Evolutionary conservation across 2,888 invertebrate species (phyloP).

Genomic region (Idaea dimidiata): DNA sequence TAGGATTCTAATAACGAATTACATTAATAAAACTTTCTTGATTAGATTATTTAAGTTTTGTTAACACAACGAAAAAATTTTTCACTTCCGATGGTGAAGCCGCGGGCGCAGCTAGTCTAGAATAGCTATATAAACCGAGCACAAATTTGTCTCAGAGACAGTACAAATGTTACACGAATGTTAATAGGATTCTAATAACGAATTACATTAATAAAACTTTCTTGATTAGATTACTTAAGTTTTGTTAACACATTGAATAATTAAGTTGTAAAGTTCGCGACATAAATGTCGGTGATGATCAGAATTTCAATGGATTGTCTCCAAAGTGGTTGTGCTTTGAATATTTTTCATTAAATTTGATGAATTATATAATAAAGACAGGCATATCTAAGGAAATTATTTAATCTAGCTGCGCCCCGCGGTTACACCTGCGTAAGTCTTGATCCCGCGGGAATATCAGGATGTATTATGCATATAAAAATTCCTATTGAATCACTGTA

Average conservation of each 20-base stretch:
- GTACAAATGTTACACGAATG: constrained; percentile 1
- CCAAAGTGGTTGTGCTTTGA: not conserved
- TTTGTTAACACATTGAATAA: not conserved
- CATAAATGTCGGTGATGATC: not conserved
- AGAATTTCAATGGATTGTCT: not conserved
- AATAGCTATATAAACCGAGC: too few species aligned
- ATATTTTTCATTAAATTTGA: constrained; percentile 10
- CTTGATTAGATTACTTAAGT: constrained; percentile 14
- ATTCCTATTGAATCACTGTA: too few species aligned
- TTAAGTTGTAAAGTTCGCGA: not conserved
- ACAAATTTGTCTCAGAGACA: not conserved
- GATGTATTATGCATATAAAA: too few species aligned
- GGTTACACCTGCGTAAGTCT: too few species aligned
- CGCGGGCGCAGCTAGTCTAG: too few species aligned
- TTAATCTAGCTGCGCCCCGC: too few species aligned
- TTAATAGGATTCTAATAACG: constrained; percentile 10
- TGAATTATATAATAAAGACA: constrained; percentile 4
- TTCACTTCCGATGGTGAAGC: too few species aligned
- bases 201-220: constrained; percentile 16
- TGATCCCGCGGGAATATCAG: too few species aligned
- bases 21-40: constrained; percentile 17
- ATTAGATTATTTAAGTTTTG: not conserved
- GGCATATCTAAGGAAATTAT: not conserved
- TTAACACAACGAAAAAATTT: too few species aligned
- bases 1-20: constrained; percentile 9